Percentiles rank a stretch among this genome's conserved stretches.
phyloP scores from a whole-genome alignment of 2,888 invertebrate genomes.

The Anodontia alba region DNA sequence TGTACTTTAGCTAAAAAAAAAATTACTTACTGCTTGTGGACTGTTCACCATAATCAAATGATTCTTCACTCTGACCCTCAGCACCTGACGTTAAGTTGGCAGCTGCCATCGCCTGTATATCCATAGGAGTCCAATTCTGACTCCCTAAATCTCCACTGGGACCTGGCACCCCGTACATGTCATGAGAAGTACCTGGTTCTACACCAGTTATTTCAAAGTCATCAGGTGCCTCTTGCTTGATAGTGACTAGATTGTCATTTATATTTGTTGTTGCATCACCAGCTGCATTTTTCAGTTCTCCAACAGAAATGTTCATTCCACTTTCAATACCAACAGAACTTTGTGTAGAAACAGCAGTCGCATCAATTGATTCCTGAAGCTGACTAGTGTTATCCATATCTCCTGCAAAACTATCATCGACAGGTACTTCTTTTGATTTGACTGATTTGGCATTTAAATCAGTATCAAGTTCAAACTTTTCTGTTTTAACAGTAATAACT shows the following conservation, averaged over 20 bases:
- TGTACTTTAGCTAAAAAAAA: neutral
- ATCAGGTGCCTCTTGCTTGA: neutral
- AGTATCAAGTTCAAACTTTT: conserved; percentile 5
- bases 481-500: neutral
- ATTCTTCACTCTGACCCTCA: neutral
- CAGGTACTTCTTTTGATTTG: neutral
- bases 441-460: neutral
- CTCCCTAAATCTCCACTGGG: neutral
- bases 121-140: neutral
- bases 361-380: no score
- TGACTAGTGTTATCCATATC: neutral
- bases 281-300: neutral
- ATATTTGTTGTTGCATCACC: neutral
- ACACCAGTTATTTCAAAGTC: neutral
- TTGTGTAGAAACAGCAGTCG: neutral
- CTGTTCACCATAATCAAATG: neutral
- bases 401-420: neutral
- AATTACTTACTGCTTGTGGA: neutral
- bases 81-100: neutral
- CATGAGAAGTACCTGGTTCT: neutral
- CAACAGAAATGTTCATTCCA: neutral
- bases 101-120: neutral
- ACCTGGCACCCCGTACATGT: neutral
- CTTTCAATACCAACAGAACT: neutral
- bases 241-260: neutral